Evolutionary conservation across 2,797 vertebrate species (phyloP).

Genomic region (Sebastes ruberrimus): DNA sequence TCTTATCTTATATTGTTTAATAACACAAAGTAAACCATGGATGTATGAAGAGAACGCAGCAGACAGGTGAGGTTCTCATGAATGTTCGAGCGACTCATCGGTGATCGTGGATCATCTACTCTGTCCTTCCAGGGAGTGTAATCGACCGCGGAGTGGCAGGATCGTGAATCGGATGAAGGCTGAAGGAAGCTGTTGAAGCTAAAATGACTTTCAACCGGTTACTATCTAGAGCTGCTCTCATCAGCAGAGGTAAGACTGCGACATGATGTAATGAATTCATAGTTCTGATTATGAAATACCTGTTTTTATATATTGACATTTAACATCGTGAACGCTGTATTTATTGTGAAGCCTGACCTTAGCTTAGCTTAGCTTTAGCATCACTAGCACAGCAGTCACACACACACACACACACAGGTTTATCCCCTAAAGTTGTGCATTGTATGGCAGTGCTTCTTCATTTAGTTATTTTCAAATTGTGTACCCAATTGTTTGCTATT

Average conservation of each 20-base stretch:
- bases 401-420: rapidly evolving
- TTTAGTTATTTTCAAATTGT: not conserved
- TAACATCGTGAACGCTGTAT: not conserved
- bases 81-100: constrained; percentile 7
- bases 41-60: rapidly evolving
- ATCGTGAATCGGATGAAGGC: not conserved
- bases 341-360: constrained; percentile 74
- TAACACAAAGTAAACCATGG: rapidly evolving
- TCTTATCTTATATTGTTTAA: not conserved
- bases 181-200: not conserved
- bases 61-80: no score
- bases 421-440: not conserved
- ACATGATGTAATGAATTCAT: rapidly evolving
- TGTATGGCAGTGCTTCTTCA: no score
- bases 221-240: constrained; percentile 46
- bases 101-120: not conserved
- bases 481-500: not conserved
- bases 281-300: rapidly evolving
- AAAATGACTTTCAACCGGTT: constrained; percentile 71
- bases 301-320: not conserved
- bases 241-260: constrained; percentile 62
- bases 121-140: constrained; percentile 7
- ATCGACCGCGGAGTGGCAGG: constrained; percentile 23
- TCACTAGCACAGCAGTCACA: not conserved
- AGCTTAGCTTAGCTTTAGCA: constrained; percentile 58